Evolutionary conservation across 2,888 invertebrate genomes (phyloP), one percentile per base, ranked within the genome.

Genomic region (Thelaira solivaga): DNA sequence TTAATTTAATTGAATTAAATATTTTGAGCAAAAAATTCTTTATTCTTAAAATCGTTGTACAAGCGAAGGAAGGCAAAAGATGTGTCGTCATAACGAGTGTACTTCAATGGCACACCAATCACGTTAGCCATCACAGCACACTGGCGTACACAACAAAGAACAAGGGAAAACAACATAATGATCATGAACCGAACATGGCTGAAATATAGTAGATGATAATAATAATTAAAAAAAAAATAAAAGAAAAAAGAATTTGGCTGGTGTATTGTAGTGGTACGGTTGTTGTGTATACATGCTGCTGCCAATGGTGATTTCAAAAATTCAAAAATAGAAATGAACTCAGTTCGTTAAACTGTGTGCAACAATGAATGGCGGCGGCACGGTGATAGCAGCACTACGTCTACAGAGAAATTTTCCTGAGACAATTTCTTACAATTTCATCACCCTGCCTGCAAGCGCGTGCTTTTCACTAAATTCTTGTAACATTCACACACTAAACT

Each of bases 301-400:
- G 62, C 62, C 57, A 75, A 69, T 76, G 73, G 79, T 80, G 72
- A 80, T 81, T 80, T 81, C 49, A 79, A 72, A 72, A 73, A 81
- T 88, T 87, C 87, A 87, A 89, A 88, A 89, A 88, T 88, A 88
- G 88, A 88, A 88, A 89, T 88, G 88, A 88, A 88, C 88, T 89
- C 89, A 88, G 88, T 88, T 88, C 88, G 88, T 88, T 88, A 88
- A 88, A 88, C 88, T 78, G 74, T 74, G 77, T 78, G 69, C 69
- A 74, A 64, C 73, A 74, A 59, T 59, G 49, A 74, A 65, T 51
- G 20, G 45, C 64, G 43, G 65, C 49, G 13, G 49, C 7, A 13
- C 36, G 0, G 5, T 1, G 13, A 39, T 45, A 26, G 55, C 16
- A 41, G 16, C 55, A 45, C 29, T 31, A 8, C 16, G 22, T 22